These are phyloP conservation scores for Euschistus heros DNA, from an alignment of 1,140 invertebrate species.

Conservation along the genomic window DNA sequence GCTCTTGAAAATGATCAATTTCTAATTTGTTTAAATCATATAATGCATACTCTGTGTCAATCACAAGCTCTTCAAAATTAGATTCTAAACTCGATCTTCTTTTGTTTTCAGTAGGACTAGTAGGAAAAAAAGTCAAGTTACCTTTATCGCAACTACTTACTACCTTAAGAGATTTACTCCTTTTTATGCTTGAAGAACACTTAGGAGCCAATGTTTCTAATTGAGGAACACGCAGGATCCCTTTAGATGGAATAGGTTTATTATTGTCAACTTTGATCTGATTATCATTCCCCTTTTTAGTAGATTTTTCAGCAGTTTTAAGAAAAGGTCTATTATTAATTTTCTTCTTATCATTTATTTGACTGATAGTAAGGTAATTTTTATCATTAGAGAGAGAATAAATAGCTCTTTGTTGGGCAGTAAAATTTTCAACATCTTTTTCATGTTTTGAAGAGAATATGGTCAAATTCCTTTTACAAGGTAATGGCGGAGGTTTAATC, in stretches of 20 bases:
- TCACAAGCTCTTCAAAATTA: slow-evolving; percentile 23
- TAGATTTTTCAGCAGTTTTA: neutral
- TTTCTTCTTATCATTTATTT: neutral
- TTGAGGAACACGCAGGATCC: slow-evolving; percentile 28
- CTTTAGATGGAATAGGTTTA: slow-evolving; percentile 26
- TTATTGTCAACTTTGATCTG: neutral
- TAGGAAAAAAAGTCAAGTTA: slow-evolving; percentile 23
- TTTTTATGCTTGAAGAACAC: slow-evolving; percentile 30
- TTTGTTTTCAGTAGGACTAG: slow-evolving; percentile 7
- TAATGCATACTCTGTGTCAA: neutral
- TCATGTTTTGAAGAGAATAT: slow-evolving; percentile 33
- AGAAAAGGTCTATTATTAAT: neutral
- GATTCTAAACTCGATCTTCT: slow-evolving; percentile 26
- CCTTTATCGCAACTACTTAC: slow-evolving; percentile 25
- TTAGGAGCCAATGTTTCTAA: slow-evolving; percentile 15
- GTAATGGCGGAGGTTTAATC: slow-evolving; percentile 28
- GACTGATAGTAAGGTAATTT: neutral
- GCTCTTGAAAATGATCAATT: neutral
- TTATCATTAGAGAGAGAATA: neutral
- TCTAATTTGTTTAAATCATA: neutral
- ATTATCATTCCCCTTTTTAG: neutral
- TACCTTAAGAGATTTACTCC: slow-evolving; percentile 38
- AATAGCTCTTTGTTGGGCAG: slow-evolving; percentile 26
- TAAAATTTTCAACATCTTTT: slow-evolving; percentile 35
- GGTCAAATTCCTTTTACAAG: slow-evolving; percentile 28